A percentile compares a stretch with the other conserved stretches of the same genome.
phyloP scores from a whole-genome alignment of 35 echinoderm and acorn worm genomes.

The Anneissia japonica region DNA sequence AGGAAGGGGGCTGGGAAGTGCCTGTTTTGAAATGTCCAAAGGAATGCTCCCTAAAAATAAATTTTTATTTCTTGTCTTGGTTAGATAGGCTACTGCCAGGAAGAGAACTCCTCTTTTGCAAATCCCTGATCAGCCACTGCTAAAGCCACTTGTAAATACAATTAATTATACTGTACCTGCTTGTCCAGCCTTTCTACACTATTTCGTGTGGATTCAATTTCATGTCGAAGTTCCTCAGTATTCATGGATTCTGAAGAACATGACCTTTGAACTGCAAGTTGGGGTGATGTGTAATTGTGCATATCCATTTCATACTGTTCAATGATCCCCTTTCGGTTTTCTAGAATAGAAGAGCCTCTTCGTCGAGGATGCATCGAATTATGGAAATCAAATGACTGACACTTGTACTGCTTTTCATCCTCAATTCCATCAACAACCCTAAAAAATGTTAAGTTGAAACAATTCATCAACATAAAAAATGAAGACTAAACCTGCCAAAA shows the following conservation, averaged over 20 bases:
- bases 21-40: no score
- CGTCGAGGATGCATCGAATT: neutral
- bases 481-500: neutral
- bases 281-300: neutral
- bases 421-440: conserved; percentile 88
- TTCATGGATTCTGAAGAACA: conserved; percentile 73
- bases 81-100: no score
- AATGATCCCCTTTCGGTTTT: conserved; percentile 8
- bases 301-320: conserved; percentile 29
- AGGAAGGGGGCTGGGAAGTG: no score
- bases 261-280: conserved; percentile 43
- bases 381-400: conserved; percentile 55
- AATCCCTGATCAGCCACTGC: no score
- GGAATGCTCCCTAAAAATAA: no score
- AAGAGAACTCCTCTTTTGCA: no score
- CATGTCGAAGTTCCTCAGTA: conserved; percentile 80
- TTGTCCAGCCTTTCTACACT: conserved; percentile 91
- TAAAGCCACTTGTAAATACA: no score
- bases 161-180: conserved; percentile 87
- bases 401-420: conserved; percentile 70
- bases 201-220: conserved; percentile 90
- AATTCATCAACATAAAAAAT: neutral
- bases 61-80: no score
- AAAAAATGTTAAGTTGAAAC: neutral
- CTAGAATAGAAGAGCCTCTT: neutral